phyloP scores from a whole-genome alignment of 2,113 vertebrate species.

The Rhabdomys dilectus region DNA sequence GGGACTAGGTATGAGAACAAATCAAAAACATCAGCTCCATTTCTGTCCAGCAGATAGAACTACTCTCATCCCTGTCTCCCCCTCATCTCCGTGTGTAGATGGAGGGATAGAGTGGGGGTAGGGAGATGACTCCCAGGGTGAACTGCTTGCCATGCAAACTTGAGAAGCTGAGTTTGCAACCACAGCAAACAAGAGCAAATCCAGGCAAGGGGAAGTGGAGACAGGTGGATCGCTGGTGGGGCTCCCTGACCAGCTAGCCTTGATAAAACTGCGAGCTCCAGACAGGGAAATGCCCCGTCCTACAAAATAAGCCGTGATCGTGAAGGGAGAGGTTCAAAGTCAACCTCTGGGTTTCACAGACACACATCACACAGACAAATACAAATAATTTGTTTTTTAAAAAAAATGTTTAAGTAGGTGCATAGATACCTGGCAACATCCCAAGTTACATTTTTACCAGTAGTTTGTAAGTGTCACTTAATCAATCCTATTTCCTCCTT shows the following conservation, averaged over 20 bases:
- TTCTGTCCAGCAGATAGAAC: conserved; percentile 15
- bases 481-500: neutral
- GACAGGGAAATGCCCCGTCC: neutral
- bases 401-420: neutral
- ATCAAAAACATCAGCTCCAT: neutral
- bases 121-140: neutral
- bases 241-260: neutral
- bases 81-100: neutral
- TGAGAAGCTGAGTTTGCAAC: neutral
- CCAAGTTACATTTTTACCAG: neutral
- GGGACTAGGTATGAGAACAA: neutral
- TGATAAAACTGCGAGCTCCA: neutral
- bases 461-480: neutral
- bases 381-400: neutral
- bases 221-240: neutral
- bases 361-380: too few relatives aligned
- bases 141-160: neutral
- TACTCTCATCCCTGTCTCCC: neutral
- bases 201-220: neutral
- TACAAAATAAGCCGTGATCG: neutral
- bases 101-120: conserved; percentile 45
- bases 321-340: neutral
- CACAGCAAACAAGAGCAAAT: neutral
- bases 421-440: neutral
- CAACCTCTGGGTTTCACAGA: neutral